Percentiles rank a stretch among this genome's conserved stretches.
Conservation (phyloP, 2,113 vertebrate species). For the Leptobrachium ailaonicum region DNA sequence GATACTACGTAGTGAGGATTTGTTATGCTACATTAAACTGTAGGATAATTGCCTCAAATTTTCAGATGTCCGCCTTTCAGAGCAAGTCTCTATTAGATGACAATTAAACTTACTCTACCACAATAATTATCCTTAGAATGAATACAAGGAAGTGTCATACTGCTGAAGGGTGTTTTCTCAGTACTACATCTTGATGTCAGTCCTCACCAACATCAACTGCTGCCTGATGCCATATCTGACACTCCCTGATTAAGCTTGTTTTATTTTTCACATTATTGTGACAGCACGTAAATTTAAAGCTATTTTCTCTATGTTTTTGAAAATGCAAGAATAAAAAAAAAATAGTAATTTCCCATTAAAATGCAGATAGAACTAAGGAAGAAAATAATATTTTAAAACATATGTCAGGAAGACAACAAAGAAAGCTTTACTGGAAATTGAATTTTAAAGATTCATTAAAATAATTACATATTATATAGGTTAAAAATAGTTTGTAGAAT, state of each 20-base stretch:
- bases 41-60: slow-evolving; percentile 20
- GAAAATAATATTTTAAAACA: too few relatives aligned
- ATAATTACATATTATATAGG: too few relatives aligned
- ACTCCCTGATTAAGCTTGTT: slow-evolving; percentile 22
- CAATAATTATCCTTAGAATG: slow-evolving; percentile 25
- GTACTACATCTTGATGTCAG: slow-evolving; percentile 41
- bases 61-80: slow-evolving; percentile 35
- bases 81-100: slow-evolving; percentile 31
- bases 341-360: neutral
- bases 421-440: too few relatives aligned
- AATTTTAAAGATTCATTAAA: too few relatives aligned
- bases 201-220: slow-evolving; percentile 30
- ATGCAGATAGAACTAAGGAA: too few relatives aligned
- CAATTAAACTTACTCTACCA: slow-evolving; percentile 33
- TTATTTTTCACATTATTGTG: slow-evolving; percentile 29
- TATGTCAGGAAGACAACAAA: too few relatives aligned
- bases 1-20: slow-evolving; percentile 17
- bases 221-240: slow-evolving; percentile 44
- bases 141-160: slow-evolving; percentile 30
- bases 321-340: neutral
- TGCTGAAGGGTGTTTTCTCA: slow-evolving; percentile 39
- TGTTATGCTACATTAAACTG: slow-evolving; percentile 11
- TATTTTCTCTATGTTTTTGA: slow-evolving; percentile 32
- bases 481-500: too few relatives aligned
- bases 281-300: slow-evolving; percentile 25